A percentile compares a stretch with the other conserved stretches of the same genome.
phyloP scores from a whole-genome alignment of 2,888 invertebrate genomes.

The Rhopalosiphum nymphaeae region DNA sequence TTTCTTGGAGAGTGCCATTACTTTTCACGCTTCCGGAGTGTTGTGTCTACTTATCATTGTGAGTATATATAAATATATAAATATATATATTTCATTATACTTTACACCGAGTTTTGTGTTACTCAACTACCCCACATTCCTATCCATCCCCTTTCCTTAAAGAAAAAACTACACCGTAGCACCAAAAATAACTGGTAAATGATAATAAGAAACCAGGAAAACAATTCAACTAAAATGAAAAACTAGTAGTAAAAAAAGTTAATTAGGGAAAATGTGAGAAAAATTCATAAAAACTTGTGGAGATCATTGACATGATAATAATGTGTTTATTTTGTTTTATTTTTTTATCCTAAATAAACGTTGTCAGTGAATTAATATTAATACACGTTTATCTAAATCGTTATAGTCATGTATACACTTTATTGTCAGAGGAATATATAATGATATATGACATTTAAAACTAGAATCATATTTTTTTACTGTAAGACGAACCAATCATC shows the following conservation, averaged over 20 bases:
- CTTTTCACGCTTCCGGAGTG: constrained; percentile 39
- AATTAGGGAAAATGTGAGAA: constrained; percentile 27
- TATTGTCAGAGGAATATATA: not conserved
- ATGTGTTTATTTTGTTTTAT: not conserved
- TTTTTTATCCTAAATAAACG: not conserved
- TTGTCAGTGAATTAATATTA: not conserved
- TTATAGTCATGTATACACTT: not conserved
- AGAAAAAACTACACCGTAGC: not conserved
- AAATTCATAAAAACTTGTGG: not conserved
- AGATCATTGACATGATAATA: constrained; percentile 18
- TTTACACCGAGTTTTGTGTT: constrained; percentile 15
- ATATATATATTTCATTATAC: constrained; percentile 40
- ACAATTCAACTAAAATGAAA: constrained; percentile 34
- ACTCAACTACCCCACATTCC: not conserved
- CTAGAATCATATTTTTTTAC: not conserved
- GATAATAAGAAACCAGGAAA: constrained; percentile 29
- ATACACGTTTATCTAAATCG: not conserved
- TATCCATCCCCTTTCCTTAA: too few species aligned
- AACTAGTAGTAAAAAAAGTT: constrained; percentile 41
- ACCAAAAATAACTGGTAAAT: not conserved
- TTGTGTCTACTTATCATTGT: constrained; percentile 53
- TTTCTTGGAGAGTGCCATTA: constrained; percentile 37
- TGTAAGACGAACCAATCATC: not conserved
- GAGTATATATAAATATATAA: not conserved
- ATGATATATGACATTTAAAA: not conserved